Conservation (phyloP, 2,888 invertebrate genomes). For the Colletes collaris region DNA sequence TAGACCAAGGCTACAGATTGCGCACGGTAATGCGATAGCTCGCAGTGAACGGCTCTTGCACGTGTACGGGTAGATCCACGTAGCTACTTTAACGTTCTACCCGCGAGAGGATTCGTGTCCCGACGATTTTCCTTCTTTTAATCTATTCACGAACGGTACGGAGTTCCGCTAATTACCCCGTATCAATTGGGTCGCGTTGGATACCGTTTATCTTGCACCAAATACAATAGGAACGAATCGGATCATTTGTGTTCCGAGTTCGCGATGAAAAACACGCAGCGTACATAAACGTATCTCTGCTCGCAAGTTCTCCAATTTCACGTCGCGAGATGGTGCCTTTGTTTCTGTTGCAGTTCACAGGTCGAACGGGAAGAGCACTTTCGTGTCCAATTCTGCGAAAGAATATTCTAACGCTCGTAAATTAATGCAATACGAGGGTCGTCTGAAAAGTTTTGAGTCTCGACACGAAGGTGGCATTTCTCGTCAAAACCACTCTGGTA, state of each 20-base stretch:
- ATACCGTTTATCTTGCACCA: background rate
- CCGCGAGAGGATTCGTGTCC: background rate
- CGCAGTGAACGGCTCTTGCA: conserved; percentile 34
- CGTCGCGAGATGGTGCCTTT: too few species aligned
- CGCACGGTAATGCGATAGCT: conserved; percentile 71
- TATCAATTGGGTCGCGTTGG: conserved; percentile 11
- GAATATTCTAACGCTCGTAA: too few species aligned
- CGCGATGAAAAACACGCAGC: background rate
- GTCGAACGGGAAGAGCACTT: too few species aligned
- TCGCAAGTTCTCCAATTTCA: too few species aligned
- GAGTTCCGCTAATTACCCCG: conserved; percentile 15
- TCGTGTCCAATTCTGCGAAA: too few species aligned
- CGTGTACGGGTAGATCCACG: conserved; percentile 42
- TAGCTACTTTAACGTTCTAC: conserved; percentile 11
- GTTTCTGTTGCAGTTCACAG: too few species aligned
- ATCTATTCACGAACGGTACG: conserved; percentile 8
- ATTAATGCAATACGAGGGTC: too few species aligned
- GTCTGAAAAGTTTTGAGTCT: too few species aligned
- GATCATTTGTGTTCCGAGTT: background rate
- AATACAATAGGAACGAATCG: background rate
- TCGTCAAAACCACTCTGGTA: too few species aligned
- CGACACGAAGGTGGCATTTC: too few species aligned
- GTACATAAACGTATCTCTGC: conserved; percentile 10
- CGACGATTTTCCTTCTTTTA: background rate
- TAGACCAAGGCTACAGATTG: conserved; percentile 77